Evolutionary conservation across 2,888 invertebrate genomes (phyloP), one percentile per base, ranked within the genome.

Genomic region (Callinectes sapidus): DNA sequence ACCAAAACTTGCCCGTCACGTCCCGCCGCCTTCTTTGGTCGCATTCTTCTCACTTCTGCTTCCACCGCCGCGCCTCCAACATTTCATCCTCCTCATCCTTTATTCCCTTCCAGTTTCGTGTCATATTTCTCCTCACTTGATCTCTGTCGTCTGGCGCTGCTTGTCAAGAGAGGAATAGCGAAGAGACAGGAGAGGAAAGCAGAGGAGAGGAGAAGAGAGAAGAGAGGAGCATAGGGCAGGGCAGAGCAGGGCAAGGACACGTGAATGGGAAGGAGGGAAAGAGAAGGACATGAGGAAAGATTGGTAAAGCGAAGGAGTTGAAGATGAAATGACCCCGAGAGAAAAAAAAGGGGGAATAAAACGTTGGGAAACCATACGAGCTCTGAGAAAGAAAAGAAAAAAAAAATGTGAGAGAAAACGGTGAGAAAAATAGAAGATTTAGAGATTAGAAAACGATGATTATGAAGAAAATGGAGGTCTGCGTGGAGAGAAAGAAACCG

Each of bases 401-500:
- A 48, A 48, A 48, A 39, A 86, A 8, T 35, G 48, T 32, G 23
- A 23, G 23, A 16, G 23, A 86, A 86, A 86, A 16, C 1, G 42
- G 48, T 35, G 39, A 23, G 14, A 86, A 48, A 39, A 39, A 86
- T 42, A 39, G 39, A 16, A 39, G 86, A 86, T 86, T 6, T 28
- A n/a, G 71, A 77, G 71, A 77, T 77, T 77, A 88, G 32, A 32
- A 39, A 61, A 61, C 61, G 55, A 89, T 55, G 55, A 66, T 61
- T 89, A 6, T 39, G 16, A 32, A 39, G 89, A 89, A 66, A 39
- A 28, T 54, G 23, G 55, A 88, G 48, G 32, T 16, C 16, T 23
- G n/a, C 48, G 42, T n/a, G 54, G 88, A 88, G 55, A 88, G 88
- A 88, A 54, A 88, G 88, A 88, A 48, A 88, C 48, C 23, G 88